Conservation (phyloP, 2,113 vertebrate species). For the Rhegmatorhina hoffmannsi region DNA sequence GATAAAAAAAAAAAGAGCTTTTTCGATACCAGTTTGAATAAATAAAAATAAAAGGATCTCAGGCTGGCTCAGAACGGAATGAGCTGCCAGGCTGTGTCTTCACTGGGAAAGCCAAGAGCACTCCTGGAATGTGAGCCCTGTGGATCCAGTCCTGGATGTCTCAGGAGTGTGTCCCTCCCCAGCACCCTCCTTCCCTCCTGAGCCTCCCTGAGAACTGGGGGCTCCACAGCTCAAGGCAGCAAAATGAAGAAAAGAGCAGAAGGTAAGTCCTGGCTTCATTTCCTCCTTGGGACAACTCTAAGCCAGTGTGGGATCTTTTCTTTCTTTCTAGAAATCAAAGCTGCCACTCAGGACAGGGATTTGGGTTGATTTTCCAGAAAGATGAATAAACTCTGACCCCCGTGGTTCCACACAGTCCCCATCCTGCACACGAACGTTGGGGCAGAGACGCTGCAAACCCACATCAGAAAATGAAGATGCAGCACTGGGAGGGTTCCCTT, state of each 20-base stretch:
- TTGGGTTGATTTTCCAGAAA: background rate
- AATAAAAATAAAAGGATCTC: background rate
- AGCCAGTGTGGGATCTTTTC: background rate
- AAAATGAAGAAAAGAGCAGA: background rate
- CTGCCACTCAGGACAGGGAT: background rate
- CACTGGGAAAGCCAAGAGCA: background rate
- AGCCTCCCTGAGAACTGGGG: background rate
- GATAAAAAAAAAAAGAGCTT: background rate
- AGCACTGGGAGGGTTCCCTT: background rate
- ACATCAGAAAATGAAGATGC: background rate
- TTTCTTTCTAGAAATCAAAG: background rate
- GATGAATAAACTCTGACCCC: background rate
- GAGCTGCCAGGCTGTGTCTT: background rate
- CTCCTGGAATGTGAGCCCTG: background rate
- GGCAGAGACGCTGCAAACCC: background rate
- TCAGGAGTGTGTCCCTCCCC: background rate
- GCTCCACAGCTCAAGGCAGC: background rate
- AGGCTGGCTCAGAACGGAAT: background rate
- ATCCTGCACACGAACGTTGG: accelerated
- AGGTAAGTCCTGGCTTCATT: background rate
- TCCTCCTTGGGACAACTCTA: background rate
- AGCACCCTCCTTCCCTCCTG: background rate
- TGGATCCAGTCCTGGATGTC: background rate
- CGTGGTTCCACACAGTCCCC: background rate
- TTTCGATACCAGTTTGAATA: background rate